Conservation (phyloP, 2,888 invertebrate genomes). For the Platycnemis pennipes region DNA sequence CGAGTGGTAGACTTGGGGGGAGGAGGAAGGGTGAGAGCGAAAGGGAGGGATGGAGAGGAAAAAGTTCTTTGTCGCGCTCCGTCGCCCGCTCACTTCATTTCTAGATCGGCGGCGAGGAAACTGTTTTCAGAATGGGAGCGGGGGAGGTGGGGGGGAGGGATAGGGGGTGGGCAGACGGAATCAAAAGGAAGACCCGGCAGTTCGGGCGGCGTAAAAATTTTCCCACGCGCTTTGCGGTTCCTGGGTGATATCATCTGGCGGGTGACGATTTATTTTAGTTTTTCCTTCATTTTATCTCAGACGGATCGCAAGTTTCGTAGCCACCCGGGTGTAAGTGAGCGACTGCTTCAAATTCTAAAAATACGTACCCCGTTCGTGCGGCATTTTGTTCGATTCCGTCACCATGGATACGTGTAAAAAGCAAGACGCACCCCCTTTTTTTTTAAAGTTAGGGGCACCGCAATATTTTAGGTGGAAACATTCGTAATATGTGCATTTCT, state of each 20-base stretch:
- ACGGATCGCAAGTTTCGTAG: no score
- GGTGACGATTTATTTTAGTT: not conserved
- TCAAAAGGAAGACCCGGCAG: not conserved
- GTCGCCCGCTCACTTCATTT: constrained; percentile 16
- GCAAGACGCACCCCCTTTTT: no score
- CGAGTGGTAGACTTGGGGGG: not conserved
- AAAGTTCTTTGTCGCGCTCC: not conserved
- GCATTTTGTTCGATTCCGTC: no score
- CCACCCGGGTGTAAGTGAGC: not conserved
- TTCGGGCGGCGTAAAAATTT: not conserved
- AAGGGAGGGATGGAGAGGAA: not conserved
- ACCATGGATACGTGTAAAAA: no score
- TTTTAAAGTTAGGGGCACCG: no score
- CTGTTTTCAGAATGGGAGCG: not conserved
- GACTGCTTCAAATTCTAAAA: not conserved
- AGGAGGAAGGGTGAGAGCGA: not conserved
- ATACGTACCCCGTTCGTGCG: not conserved
- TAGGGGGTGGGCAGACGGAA: not conserved
- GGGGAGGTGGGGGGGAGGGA: no score
- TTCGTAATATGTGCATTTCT: no score
- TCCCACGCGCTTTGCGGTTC: constrained; percentile 16
- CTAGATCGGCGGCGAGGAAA: not conserved
- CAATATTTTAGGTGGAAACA: no score
- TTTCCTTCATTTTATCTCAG: no score
- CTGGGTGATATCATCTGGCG: not conserved